Percentiles rank a stretch among this genome's conserved stretches.
Evolutionary conservation across 2,113 vertebrate genomes (phyloP).

Genomic region (Alaudala cheleensis): DNA sequence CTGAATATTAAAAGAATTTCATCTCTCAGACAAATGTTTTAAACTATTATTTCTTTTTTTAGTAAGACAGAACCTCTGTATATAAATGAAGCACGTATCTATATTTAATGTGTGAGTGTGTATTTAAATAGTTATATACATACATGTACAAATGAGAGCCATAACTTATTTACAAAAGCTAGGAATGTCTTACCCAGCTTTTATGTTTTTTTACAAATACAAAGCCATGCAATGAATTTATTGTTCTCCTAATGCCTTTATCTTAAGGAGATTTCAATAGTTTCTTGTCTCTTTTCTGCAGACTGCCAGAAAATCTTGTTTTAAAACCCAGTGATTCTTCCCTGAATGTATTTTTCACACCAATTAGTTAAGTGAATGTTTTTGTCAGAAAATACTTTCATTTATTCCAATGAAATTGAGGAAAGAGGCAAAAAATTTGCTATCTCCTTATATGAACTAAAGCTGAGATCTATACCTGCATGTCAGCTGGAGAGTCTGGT

Average conservation of each 20-base stretch:
- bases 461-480: neutral
- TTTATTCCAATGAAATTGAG: neutral
- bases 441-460: neutral
- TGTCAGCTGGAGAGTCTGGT: neutral
- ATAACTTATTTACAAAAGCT: neutral
- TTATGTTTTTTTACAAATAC: neutral
- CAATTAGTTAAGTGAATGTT: neutral
- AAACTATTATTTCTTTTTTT: neutral
- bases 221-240: neutral
- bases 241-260: neutral
- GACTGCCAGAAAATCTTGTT: neutral
- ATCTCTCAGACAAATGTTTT: neutral
- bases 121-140: neutral
- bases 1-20: neutral
- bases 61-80: neutral
- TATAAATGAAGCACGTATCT: neutral
- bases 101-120: neutral
- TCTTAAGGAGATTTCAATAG: neutral
- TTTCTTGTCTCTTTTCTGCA: neutral
- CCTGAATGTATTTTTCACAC: neutral
- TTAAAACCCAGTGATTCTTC: neutral
- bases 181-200: neutral
- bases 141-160: neutral
- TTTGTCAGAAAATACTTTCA: neutral
- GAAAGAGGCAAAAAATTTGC: neutral